phyloP scores from a whole-genome alignment of 2,888 invertebrate genomes.

The Spisula subtruncata region DNA sequence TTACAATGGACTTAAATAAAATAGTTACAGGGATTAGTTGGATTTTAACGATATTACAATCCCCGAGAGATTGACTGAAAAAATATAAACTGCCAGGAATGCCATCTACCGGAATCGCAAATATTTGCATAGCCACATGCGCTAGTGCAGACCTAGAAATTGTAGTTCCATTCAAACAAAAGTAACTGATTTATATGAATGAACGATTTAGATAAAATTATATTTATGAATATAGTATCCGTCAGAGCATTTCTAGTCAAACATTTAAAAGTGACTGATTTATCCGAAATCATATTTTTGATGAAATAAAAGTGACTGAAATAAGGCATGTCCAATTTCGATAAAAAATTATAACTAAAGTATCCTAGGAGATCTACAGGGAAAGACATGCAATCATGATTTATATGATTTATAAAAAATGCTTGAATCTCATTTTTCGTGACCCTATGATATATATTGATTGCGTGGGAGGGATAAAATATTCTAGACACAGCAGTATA shows the following conservation, averaged over 20 bases:
- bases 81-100: background rate
- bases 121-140: background rate
- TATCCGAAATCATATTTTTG: too few species aligned
- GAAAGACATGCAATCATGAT: background rate
- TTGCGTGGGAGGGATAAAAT: background rate
- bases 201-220: background rate
- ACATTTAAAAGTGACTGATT: too few species aligned
- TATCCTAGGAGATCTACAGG: background rate
- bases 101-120: background rate
- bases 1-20: background rate
- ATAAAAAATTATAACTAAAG: too few species aligned
- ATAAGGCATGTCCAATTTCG: too few species aligned
- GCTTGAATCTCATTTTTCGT: background rate
- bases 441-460: conserved; percentile 8
- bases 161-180: background rate
- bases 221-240: background rate
- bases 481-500: background rate
- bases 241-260: too few species aligned
- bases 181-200: too few species aligned
- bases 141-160: background rate
- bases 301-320: too few species aligned
- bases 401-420: background rate
- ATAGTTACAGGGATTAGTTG: background rate
- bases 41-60: background rate
- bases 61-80: background rate